These are phyloP conservation scores for Drosophila picticornis DNA, from an alignment of 2,888 invertebrate genomes.

Conservation along the genomic window DNA sequence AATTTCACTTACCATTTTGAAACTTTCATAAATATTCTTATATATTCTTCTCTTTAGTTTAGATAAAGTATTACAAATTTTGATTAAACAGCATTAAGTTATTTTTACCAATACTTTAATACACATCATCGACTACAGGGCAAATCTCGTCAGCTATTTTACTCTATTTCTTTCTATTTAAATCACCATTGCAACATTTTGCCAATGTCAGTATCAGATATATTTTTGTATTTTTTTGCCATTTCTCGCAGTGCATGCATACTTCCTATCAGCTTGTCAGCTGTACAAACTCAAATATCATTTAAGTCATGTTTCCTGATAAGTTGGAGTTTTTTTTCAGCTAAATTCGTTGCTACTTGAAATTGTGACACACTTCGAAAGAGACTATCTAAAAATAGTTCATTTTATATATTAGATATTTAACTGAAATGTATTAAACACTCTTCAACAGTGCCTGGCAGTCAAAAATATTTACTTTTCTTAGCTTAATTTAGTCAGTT, in stretches of 20 bases:
- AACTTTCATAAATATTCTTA: not conserved
- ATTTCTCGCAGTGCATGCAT: conserved; percentile 26
- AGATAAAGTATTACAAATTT: not conserved
- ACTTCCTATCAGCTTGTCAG: conserved; percentile 61
- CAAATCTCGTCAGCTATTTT: not conserved
- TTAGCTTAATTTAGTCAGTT: not conserved
- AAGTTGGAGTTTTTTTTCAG: conserved; percentile 34
- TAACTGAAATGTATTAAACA: conserved; percentile 27
- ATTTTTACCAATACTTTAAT: not conserved
- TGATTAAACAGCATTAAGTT: not conserved
- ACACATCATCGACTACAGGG: not conserved
- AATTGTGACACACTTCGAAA: conserved; percentile 27
- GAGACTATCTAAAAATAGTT: conserved; percentile 6
- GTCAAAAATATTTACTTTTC: not conserved
- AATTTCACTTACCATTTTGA: not conserved
- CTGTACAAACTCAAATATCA: conserved; percentile 73
- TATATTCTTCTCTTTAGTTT: not conserved
- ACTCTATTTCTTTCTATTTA: not conserved
- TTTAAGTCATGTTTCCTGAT: conserved; percentile 60
- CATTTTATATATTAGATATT: conserved; percentile 8
- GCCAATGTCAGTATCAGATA: not conserved
- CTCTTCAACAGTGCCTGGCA: not conserved
- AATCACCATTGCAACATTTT: not conserved
- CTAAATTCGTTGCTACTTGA: conserved; percentile 11
- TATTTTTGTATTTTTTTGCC: not conserved